A percentile compares a stretch with the other conserved stretches of the same genome.
Evolutionary conservation across 2,797 vertebrate genomes (phyloP).

Genomic region (Amphiprion clarkii): DNA sequence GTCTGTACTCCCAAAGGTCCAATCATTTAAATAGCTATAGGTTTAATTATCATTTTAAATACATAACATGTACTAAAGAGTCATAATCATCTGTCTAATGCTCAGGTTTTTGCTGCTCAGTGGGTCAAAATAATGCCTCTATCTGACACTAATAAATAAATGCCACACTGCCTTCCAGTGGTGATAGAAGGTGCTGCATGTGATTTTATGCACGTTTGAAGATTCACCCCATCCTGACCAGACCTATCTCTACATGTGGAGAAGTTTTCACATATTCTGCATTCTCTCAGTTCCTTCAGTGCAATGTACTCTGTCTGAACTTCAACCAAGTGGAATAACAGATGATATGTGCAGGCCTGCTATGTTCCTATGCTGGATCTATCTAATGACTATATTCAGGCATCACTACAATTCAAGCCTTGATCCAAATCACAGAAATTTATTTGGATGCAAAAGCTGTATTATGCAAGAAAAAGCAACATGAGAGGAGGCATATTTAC

Average conservation of each 20-base stretch:
- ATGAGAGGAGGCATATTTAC: slow-evolving; percentile 81
- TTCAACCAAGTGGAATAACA: slow-evolving; percentile 3
- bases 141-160: background rate
- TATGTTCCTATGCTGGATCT: slow-evolving; percentile 12
- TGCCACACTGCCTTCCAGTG: slow-evolving; percentile 44
- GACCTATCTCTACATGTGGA: background rate
- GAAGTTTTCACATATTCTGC: slow-evolving; percentile 10
- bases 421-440: slow-evolving; percentile 83
- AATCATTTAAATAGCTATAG: too few species aligned
- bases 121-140: background rate
- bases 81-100: too few species aligned
- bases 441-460: slow-evolving; percentile 85
- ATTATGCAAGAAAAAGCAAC: slow-evolving; percentile 76
- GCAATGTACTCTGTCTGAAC: slow-evolving; percentile 16
- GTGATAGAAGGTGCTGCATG: slow-evolving; percentile 17
- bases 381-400: slow-evolving; percentile 42
- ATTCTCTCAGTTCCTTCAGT: slow-evolving; percentile 37
- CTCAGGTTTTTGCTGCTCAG: too few species aligned
- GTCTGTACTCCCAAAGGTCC: too few species aligned
- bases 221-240: background rate
- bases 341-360: slow-evolving; percentile 4
- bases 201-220: background rate
- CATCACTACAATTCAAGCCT: slow-evolving; percentile 73
- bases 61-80: too few species aligned
- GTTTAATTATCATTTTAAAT: too few species aligned